These are phyloP conservation scores for Brachypterus glaber DNA, from an alignment of 2,888 invertebrate genomes.

Conservation along the genomic window DNA sequence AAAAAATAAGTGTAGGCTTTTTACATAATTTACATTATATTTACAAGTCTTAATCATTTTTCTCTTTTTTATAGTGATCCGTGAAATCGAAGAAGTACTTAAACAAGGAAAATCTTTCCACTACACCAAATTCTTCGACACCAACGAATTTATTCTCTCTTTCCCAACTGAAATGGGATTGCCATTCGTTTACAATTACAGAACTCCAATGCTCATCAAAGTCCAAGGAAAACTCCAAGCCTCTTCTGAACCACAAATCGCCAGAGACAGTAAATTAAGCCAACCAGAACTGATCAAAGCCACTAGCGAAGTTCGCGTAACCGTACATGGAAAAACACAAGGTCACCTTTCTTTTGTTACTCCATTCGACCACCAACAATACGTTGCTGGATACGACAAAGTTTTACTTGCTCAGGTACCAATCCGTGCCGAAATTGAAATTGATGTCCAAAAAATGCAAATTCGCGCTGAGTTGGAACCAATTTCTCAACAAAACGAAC, in stretches of 20 bases:
- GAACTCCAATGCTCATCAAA: conserved; percentile 48
- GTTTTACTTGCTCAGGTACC: conserved; percentile 51
- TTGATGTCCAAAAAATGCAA: conserved; percentile 41
- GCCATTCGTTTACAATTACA: conserved; percentile 54
- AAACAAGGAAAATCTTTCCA: conserved; percentile 45
- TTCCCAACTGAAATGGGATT: conserved; percentile 60
- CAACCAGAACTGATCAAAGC: conserved; percentile 36
- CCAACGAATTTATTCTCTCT: conserved; percentile 49
- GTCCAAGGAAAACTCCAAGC: conserved; percentile 43
- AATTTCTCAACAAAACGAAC: conserved; percentile 43
- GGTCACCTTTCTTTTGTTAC: conserved; percentile 55
- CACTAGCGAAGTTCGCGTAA: conserved; percentile 43
- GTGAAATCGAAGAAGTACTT: conserved; percentile 36
- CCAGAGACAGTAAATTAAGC: conserved; percentile 24
- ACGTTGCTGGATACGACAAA: conserved; percentile 51
- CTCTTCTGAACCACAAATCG: conserved; percentile 34
- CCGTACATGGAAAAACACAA: conserved; percentile 47
- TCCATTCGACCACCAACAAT: conserved; percentile 46
- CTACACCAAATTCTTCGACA: conserved; percentile 50
- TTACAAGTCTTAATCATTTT: conserved; percentile 2
- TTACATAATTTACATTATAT: neutral
- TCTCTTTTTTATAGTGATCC: conserved; percentile 27
- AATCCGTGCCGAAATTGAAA: conserved; percentile 38
- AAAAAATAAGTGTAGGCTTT: too few species aligned
- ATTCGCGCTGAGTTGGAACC: conserved; percentile 42